Evolutionary conservation across 2,888 invertebrate species (phyloP), one percentile per base, ranked within the genome.

Genomic region (Dexiosoma caninum): DNA sequence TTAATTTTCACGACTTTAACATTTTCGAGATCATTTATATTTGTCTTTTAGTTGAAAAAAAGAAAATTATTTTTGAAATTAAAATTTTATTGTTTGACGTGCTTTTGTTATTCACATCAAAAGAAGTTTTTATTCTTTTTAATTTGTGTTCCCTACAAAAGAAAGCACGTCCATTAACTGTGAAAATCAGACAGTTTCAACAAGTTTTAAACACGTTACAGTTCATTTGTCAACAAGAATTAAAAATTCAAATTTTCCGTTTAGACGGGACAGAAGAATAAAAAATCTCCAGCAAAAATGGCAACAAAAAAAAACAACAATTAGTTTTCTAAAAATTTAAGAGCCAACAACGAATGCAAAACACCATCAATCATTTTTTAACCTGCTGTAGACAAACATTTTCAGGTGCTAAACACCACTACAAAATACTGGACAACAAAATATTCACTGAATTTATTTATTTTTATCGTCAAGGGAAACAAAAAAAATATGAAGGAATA

Each of bases 171-270:
- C 40, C 30, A 67, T 67, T 67, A 53, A 23, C 4, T 27, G 4
- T 60, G 21, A 60, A 42, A 35, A 23, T 42, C 57, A 66, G 49
- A 59, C 44, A 44, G 9, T 72, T 27, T 69, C 7, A 35, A 60
- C 53, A 62, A 78, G 46, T 37, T 53, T 51, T 53, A 23, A 42
- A 23, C 37, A 27, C 32, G 44, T 62, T 57, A 14, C 75, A 70
- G 49, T 62, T 79, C 64, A 79, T 79, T 79, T 79, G 79, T 70
- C 69, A 75, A 37, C 62, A 64, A 30, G 46, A 69, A 51, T 64
- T 62, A 42, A 14, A 69, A 70, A 55, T 51, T 53, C 64, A 67
- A 49, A 44, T 21, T 69, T 46, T 44, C 16, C 12, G 35, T 46
- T 12, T 46, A 9, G 10, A 9, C 2, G n/a, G 27, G 8, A 23